A percentile compares a stretch with the other conserved stretches of the same genome.
These are phyloP conservation scores for Crenuchus spilurus DNA, from an alignment of 2,797 vertebrate species.

Conservation along the genomic window DNA sequence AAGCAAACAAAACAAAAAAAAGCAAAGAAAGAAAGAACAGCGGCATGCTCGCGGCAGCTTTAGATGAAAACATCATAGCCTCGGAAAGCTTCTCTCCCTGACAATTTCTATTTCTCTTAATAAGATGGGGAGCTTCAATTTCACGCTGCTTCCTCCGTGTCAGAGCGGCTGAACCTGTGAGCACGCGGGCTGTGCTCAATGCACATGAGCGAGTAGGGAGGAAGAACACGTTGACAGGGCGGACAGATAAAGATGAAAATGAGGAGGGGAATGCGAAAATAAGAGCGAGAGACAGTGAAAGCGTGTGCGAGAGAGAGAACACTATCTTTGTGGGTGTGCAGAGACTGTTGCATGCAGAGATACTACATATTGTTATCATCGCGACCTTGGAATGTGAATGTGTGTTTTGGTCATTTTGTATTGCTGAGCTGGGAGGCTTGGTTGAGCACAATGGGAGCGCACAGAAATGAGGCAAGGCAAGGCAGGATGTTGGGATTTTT, in stretches of 20 bases:
- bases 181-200: constrained; percentile 10
- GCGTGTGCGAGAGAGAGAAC: background rate
- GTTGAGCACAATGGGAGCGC: background rate
- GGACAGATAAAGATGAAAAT: constrained; percentile 11
- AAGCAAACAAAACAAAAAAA: constrained; percentile 48
- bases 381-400: background rate
- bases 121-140: constrained; percentile 42
- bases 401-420: constrained; percentile 1
- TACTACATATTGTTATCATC: background rate
- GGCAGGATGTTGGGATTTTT: background rate
- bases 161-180: constrained; percentile 6
- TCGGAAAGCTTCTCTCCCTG: constrained; percentile 16
- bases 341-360: background rate
- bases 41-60: constrained; percentile 2
- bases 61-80: constrained; percentile 24
- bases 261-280: background rate
- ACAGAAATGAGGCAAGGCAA: background rate
- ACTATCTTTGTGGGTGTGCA: background rate
- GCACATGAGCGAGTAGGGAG: background rate
- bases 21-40: constrained; percentile 40
- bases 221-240: constrained; percentile 19
- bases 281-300: background rate
- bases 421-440: background rate
- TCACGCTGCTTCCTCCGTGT: constrained; percentile 48
- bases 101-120: constrained; percentile 46